Evolutionary conservation across 2,888 invertebrate genomes (phyloP).

Genomic region (Agrypnus murinus): DNA sequence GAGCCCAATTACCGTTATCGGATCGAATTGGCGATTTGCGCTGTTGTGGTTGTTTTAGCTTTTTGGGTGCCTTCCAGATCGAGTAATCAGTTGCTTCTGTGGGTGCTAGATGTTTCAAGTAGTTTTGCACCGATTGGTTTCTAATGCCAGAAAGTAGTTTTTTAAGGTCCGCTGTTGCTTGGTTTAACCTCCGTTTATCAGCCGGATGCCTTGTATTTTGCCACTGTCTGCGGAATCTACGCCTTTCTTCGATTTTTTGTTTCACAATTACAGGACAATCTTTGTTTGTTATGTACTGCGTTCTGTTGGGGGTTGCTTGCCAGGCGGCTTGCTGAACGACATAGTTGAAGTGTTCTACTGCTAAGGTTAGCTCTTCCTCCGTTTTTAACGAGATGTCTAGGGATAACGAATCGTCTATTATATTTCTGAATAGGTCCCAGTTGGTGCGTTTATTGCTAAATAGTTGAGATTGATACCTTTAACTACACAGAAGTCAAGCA

Average conservation of each 20-base stretch:
- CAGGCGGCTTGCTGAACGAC: conserved; percentile 13
- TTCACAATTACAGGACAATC: conserved; percentile 4
- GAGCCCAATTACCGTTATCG: conserved; percentile 5
- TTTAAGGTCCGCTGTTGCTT: conserved; percentile 12
- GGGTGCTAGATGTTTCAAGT: conserved; percentile 10
- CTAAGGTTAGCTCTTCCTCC: conserved; percentile 6
- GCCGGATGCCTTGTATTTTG: conserved; percentile 13
- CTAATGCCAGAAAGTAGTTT: conserved; percentile 9
- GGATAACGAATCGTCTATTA: conserved; percentile 12
- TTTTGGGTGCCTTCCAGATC: conserved; percentile 4
- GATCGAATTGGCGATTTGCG: conserved; percentile 7
- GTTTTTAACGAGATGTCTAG: conserved; percentile 10
- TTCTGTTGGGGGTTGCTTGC: conserved; percentile 11
- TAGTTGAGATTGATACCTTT: conserved; percentile 4
- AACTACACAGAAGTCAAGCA: too few relatives aligned
- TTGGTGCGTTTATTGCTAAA: conserved; percentile 13
- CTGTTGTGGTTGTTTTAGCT: conserved; percentile 13
- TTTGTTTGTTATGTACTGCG: conserved; percentile 6
- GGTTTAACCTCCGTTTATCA: too few relatives aligned
- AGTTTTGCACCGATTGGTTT: conserved; percentile 8
- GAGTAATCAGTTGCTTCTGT: conserved; percentile 2
- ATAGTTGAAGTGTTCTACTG: conserved; percentile 8
- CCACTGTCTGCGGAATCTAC: conserved; percentile 4
- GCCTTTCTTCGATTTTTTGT: conserved; percentile 13
- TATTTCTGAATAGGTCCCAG: too few relatives aligned